phyloP scores from a whole-genome alignment of 1,140 invertebrate species.

The Philotrypesis tridentata region DNA sequence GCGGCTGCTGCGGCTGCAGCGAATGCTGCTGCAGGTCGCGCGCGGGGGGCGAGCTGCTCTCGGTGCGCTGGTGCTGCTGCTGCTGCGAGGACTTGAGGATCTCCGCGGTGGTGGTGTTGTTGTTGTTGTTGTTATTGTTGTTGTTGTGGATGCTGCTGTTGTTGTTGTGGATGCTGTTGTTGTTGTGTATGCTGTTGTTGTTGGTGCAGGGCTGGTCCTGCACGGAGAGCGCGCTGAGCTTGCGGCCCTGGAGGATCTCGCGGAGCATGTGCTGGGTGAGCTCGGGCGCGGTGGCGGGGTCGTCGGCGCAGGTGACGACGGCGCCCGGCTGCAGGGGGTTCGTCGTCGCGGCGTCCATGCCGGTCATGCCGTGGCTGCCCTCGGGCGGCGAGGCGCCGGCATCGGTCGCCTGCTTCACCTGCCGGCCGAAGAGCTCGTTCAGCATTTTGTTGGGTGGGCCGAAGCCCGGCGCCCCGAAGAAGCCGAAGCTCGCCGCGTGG shows the following conservation, averaged over 20 bases:
- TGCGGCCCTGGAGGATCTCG: conserved; percentile 87
- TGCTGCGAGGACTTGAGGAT: conserved; percentile 69
- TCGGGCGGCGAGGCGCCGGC: conserved; percentile 77
- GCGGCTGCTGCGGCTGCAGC: conserved; percentile 46
- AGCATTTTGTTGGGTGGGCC: conserved; percentile 84
- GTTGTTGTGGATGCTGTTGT: conserved; percentile 72
- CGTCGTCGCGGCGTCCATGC: conserved; percentile 70
- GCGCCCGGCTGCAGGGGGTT: conserved; percentile 71
- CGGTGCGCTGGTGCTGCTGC: conserved; percentile 58
- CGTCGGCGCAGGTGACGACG: conserved; percentile 70
- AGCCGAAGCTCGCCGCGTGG: conserved; percentile 77
- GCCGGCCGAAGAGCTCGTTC: conserved; percentile 86
- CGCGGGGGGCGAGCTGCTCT: conserved; percentile 44
- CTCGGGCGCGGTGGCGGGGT: conserved; percentile 76
- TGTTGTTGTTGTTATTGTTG: conserved; percentile 70
- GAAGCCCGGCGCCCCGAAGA: conserved; percentile 81
- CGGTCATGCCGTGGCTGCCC: conserved; percentile 71
- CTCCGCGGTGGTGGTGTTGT: conserved; percentile 66
- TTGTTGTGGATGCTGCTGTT: conserved; percentile 61
- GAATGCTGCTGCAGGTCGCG: conserved; percentile 61
- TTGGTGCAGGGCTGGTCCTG: conserved; percentile 73
- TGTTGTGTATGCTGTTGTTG: conserved; percentile 74
- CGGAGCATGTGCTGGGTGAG: conserved; percentile 87
- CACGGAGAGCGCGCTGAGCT: conserved; percentile 75
- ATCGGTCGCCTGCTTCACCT: conserved; percentile 82